A percentile compares a stretch with the other conserved stretches of the same genome.
Evolutionary conservation across 1,140 invertebrate species (phyloP).

Genomic region (Drosophila subpulchrella): DNA sequence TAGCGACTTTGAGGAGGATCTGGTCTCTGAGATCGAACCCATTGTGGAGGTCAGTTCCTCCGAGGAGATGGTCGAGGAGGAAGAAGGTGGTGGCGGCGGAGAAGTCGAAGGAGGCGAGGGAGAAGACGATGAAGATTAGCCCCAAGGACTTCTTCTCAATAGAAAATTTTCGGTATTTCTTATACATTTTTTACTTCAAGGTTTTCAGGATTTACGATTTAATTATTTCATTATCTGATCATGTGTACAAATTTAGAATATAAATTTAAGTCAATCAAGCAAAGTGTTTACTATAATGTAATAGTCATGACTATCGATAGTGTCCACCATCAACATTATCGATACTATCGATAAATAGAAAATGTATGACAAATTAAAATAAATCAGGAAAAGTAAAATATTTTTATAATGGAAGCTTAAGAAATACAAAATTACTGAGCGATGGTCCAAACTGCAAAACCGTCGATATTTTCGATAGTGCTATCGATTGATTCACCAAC

Average conservation of each 20-base stretch:
- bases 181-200: background rate
- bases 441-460: too few relatives aligned
- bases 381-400: too few relatives aligned
- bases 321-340: too few relatives aligned
- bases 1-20: conserved; percentile 74
- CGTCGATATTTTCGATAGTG: too few relatives aligned
- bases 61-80: conserved; percentile 75
- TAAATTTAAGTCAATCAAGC: conserved; percentile 13
- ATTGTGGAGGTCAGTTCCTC: conserved; percentile 70
- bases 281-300: background rate
- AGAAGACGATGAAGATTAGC: conserved; percentile 50
- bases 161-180: background rate
- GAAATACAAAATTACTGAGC: too few relatives aligned
- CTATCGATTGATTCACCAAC: too few relatives aligned
- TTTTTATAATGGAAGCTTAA: too few relatives aligned
- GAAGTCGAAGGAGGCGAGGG: conserved; percentile 51
- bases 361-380: too few relatives aligned
- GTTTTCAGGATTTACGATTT: background rate
- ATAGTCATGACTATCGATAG: too few relatives aligned
- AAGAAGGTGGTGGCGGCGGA: conserved; percentile 61
- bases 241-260: background rate
- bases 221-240: background rate
- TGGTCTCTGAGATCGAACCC: conserved; percentile 72
- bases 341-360: too few relatives aligned
- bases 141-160: background rate